These are phyloP conservation scores for Sakesphorus luctuosus DNA, from an alignment of 2,113 vertebrate species.

Conservation along the genomic window DNA sequence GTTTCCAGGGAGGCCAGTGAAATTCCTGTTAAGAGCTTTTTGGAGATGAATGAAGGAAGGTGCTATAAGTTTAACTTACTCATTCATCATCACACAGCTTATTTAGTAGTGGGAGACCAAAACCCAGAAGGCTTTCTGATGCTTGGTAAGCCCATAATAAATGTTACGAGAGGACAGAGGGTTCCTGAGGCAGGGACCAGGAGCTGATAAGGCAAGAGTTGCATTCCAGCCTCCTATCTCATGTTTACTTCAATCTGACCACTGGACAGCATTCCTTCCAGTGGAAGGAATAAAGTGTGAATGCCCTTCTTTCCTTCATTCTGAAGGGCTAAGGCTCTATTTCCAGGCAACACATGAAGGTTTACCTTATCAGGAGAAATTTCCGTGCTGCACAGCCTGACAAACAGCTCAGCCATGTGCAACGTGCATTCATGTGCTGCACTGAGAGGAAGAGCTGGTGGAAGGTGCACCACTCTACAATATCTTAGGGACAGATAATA, in stretches of 20 bases:
- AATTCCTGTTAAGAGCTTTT: not conserved
- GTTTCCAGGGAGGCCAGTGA: not conserved
- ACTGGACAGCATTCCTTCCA: slow-evolving; percentile 28
- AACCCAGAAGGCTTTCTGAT: slow-evolving; percentile 2
- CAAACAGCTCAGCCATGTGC: not conserved
- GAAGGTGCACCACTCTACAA: not conserved
- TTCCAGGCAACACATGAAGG: not conserved
- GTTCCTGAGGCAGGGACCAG: not conserved
- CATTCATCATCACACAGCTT: slow-evolving; percentile 9
- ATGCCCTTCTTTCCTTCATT: not conserved
- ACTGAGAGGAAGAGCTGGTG: not conserved
- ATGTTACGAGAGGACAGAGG: not conserved
- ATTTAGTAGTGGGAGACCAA: slow-evolving; percentile 1
- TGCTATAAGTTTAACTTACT: not conserved
- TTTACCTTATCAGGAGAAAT: slow-evolving; percentile 34
- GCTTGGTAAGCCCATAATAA: not conserved
- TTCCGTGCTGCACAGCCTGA: not conserved
- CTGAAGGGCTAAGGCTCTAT: not conserved
- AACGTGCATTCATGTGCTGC: fast-evolving
- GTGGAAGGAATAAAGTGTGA: not conserved
- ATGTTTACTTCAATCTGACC: not conserved
- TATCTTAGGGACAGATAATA: not conserved
- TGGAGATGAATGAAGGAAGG: slow-evolving; percentile 1
- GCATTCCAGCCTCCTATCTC: slow-evolving; percentile 13
- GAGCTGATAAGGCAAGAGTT: slow-evolving; percentile 12